Evolutionary conservation across 1,140 invertebrate species (phyloP), one percentile per base, ranked within the genome.

Genomic region (Nasonia vitripennis): DNA sequence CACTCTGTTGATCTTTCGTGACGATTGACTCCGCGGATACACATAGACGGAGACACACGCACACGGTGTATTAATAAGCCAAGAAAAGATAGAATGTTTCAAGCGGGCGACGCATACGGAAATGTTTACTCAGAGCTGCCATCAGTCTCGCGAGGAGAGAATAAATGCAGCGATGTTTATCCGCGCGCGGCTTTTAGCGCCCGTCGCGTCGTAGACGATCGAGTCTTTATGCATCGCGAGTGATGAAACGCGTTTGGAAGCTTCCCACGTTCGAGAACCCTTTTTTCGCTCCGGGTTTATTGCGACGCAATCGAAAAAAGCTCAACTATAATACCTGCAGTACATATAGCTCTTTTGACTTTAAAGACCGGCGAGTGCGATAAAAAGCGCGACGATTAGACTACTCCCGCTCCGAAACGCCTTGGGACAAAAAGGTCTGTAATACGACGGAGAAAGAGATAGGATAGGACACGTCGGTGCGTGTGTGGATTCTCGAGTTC

Each of bases 21-120:
- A 71, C 68, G 68, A 71, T 71, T 71, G 68, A 71, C 68, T 62
- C 3, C 17, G 9, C 4, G 48, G 48, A 51, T 5, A 17, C 48
- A 17, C 48, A 14, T 51, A 3, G 3, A 17, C 1, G 7, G 2
- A 14, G 14, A 51, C 12, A 51, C 1, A 51, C 12, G 17, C 1
- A 62, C 0, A 34, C 68, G 12, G 9, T 27, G 23, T 37, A 79
- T 68, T 79, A n/a, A 68, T 55, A 79, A 79, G 55, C 14, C 0
- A 23, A 23, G n/a, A 71, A 23, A 68, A 81, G 34, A 71, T 81
- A 70, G 3, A 81, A 71, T 71, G 67, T 81, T 48, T 71, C 20
- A 7, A 37, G 37, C 51, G n/a, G 0, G n/a, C 67, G 41, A 37
- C 34, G 41, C 78, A 62, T 62, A 41, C 34, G 62, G 67, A 68